Percentiles rank a stretch among this genome's conserved stretches.
These are phyloP conservation scores for Cephalopholis sonnerati DNA, from an alignment of 2,113 vertebrate species.

Conservation along the genomic window DNA sequence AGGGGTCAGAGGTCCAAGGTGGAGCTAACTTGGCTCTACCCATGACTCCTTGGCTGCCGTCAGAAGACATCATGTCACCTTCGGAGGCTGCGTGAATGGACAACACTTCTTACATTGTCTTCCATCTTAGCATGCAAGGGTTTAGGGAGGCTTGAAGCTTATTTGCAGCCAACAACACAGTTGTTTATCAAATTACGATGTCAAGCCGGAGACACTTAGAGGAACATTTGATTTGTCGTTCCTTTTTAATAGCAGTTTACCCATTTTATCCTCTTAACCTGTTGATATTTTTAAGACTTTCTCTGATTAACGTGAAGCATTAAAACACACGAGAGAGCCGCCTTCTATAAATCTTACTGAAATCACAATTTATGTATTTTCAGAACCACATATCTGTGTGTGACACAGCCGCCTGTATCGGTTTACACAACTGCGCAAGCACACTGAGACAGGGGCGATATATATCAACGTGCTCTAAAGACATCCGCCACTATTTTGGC, in stretches of 20 bases:
- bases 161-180: constrained; percentile 15
- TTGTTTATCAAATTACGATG: constrained; percentile 51
- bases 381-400: background rate
- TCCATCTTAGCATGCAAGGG: constrained; percentile 42
- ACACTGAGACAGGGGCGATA: constrained; percentile 41
- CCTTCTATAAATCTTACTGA: constrained; percentile 22
- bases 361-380: constrained; percentile 39
- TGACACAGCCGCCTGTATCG: constrained; percentile 25
- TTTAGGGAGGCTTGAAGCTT: constrained; percentile 30
- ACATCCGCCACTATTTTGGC: constrained; percentile 70
- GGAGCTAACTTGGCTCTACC: constrained; percentile 68
- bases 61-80: constrained; percentile 73
- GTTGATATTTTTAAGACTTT: constrained; percentile 63
- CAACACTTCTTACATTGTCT: constrained; percentile 43
- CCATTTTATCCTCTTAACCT: constrained; percentile 58
- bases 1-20: constrained; percentile 66
- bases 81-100: constrained; percentile 40
- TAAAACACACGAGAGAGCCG: constrained; percentile 8
- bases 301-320: constrained; percentile 41
- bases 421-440: constrained; percentile 22
- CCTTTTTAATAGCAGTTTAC: constrained; percentile 42
- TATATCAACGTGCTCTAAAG: constrained; percentile 55
- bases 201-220: background rate
- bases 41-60: constrained; percentile 71
- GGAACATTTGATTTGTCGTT: constrained; percentile 34